Conservation (phyloP, 2,113 vertebrate genomes). For the Neolamprologus hecqui region DNA sequence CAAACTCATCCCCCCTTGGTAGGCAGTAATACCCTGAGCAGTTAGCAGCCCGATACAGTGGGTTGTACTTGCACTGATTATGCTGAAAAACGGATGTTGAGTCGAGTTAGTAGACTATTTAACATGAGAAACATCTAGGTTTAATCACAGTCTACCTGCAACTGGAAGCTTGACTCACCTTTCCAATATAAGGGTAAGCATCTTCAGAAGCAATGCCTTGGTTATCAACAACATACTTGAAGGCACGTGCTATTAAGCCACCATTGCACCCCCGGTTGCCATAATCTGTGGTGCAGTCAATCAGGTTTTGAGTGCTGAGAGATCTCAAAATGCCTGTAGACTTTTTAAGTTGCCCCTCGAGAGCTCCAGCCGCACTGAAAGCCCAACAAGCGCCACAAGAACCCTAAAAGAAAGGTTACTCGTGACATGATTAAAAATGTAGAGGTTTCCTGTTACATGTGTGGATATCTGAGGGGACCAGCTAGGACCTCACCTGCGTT, state of each 20-base stretch:
- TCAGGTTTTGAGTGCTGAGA: slow-evolving; percentile 67
- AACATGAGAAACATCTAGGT: not conserved
- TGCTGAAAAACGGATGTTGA: slow-evolving; percentile 40
- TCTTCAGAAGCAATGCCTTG: slow-evolving; percentile 54
- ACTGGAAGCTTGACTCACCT: not conserved
- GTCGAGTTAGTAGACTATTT: not conserved
- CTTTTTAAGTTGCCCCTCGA: slow-evolving; percentile 69
- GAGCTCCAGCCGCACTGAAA: slow-evolving; percentile 63
- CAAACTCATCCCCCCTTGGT: slow-evolving; percentile 52
- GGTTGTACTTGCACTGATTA: slow-evolving; percentile 67
- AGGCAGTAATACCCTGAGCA: slow-evolving; percentile 71
- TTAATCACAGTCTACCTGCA: not conserved
- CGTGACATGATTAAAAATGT: not conserved
- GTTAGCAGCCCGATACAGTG: slow-evolving; percentile 60
- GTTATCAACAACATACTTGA: slow-evolving; percentile 55
- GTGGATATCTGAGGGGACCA: not conserved
- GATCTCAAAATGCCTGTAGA: slow-evolving; percentile 39
- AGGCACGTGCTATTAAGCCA: slow-evolving; percentile 56
- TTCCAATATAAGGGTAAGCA: slow-evolving; percentile 47
- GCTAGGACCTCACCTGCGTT: slow-evolving; percentile 63
- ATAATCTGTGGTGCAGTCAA: slow-evolving; percentile 57
- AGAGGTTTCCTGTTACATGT: not conserved
- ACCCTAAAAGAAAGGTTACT: slow-evolving; percentile 23
- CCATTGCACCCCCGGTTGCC: slow-evolving; percentile 58
- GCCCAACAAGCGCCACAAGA: slow-evolving; percentile 67